phyloP scores from a whole-genome alignment of 2,797 vertebrate genomes.

The Onychomys torridus region DNA sequence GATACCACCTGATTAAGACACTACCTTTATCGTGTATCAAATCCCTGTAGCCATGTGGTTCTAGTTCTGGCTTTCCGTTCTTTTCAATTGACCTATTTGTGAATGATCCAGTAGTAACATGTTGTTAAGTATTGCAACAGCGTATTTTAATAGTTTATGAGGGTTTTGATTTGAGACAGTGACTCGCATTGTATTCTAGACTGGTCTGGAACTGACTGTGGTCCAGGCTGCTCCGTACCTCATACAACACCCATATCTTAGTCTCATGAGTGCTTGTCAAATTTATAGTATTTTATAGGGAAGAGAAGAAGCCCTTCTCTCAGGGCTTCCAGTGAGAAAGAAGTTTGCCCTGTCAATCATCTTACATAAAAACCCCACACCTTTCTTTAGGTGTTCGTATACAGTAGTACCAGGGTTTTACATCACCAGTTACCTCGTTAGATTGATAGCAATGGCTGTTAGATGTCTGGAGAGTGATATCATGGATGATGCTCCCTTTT shows the following conservation, averaged over 20 bases:
- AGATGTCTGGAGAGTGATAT: not conserved
- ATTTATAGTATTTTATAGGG: not conserved
- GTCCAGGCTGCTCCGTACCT: not conserved
- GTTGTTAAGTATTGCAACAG: conserved; percentile 5
- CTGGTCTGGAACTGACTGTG: not conserved
- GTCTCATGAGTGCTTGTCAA: not conserved
- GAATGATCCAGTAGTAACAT: not conserved
- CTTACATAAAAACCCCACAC: not conserved
- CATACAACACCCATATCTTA: not conserved
- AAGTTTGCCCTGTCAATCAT: not conserved
- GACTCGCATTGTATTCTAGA: not conserved
- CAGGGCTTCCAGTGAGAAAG: not conserved
- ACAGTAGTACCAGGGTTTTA: not conserved
- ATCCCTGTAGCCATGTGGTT: not conserved
- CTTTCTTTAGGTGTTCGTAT: not conserved
- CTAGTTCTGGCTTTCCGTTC: not conserved
- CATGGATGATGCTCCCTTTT: not conserved
- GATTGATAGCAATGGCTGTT: not conserved
- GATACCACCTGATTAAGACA: not conserved
- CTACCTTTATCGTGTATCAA: not conserved
- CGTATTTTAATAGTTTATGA: not conserved
- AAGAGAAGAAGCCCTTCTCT: conserved; percentile 11
- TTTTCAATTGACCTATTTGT: not conserved
- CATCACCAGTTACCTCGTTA: not conserved
- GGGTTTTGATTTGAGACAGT: not conserved